Conservation (phyloP, 2,797 vertebrate genomes). For the Discoglossus pictus region DNA sequence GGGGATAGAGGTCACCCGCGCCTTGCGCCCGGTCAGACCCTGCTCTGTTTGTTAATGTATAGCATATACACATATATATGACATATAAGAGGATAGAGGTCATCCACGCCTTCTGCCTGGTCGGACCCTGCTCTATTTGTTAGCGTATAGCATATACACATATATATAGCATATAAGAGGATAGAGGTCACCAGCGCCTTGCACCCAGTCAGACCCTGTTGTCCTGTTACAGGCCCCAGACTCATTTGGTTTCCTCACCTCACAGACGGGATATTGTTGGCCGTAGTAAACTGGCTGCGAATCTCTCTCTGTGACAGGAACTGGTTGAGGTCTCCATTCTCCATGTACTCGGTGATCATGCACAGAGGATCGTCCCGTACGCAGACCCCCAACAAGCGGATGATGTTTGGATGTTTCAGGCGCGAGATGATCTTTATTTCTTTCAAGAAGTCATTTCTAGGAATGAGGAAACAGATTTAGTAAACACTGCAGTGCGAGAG, state of each 20-base stretch:
- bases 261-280: conserved; percentile 75
- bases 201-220: no score
- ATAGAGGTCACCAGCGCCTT: not conserved
- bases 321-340: conserved; percentile 77
- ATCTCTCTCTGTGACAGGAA: conserved; percentile 80
- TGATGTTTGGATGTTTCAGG: conserved; percentile 84
- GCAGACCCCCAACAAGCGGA: conserved; percentile 82
- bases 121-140: no score
- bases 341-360: conserved; percentile 78
- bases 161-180: not conserved
- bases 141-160: no score
- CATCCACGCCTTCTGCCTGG: no score
- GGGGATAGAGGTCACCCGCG: no score
- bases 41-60: no score
- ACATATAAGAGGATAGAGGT: no score
- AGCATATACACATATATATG: no score
- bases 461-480: not conserved
- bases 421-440: conserved; percentile 88
- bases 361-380: conserved; percentile 79
- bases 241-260: no score
- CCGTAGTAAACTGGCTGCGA: conserved; percentile 74
- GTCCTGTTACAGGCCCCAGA: no score
- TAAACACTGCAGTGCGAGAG: no score
- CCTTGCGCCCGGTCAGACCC: no score
- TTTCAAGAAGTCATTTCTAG: conserved; percentile 84